phyloP scores from a whole-genome alignment of 2,113 vertebrate species.

The Lepus americanus region DNA sequence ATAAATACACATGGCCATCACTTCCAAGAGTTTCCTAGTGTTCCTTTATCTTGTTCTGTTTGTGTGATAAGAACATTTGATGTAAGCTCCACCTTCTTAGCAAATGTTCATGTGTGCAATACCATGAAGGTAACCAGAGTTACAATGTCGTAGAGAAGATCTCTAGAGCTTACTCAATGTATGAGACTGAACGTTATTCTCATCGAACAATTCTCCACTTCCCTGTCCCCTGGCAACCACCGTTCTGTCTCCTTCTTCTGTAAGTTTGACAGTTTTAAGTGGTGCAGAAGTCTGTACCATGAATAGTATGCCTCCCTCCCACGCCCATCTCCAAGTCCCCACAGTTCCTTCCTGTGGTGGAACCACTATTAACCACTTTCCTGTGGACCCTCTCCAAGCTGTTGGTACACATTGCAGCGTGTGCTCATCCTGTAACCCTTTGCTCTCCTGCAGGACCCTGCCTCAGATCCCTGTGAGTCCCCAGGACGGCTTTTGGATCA shows the following conservation, averaged over 20 bases:
- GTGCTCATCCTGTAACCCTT: background rate
- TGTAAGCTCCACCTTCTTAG: background rate
- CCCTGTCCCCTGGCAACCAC: background rate
- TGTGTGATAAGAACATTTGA: background rate
- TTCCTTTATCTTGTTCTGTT: background rate
- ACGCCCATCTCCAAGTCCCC: background rate
- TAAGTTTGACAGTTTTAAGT: background rate
- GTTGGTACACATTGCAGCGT: rapidly evolving
- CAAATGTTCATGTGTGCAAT: background rate
- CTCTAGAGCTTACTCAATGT: background rate
- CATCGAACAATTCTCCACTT: background rate
- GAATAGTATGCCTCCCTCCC: background rate
- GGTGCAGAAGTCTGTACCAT: background rate
- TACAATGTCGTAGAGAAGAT: background rate
- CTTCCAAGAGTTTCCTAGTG: background rate
- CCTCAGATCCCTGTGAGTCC: background rate
- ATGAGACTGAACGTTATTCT: background rate
- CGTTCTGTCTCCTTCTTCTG: background rate
- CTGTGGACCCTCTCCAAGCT: background rate
- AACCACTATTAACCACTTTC: background rate
- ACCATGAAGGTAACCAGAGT: background rate
- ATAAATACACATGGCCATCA: background rate
- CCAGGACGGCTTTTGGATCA: background rate
- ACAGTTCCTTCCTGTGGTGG: background rate
- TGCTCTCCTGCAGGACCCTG: background rate